Percentiles rank a stretch among this genome's conserved stretches.
phyloP scores from a whole-genome alignment of 2,888 invertebrate genomes.

The Troides oblongomaculatus region DNA sequence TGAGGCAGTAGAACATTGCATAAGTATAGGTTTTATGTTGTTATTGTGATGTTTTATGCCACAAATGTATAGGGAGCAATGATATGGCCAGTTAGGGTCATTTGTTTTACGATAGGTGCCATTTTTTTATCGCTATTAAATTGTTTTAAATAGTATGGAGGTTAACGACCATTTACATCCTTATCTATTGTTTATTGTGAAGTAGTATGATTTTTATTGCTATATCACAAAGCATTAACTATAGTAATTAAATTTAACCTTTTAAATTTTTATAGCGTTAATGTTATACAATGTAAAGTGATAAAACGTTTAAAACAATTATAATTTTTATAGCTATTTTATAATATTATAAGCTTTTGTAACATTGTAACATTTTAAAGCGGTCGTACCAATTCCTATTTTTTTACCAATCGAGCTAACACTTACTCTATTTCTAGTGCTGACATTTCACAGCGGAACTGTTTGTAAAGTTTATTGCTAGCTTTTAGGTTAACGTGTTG shows the following conservation, averaged over 20 bases:
- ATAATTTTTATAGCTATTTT: background rate
- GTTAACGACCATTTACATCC: slow-evolving; percentile 27
- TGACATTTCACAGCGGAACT: no score
- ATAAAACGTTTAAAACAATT: slow-evolving; percentile 9
- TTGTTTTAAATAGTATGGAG: slow-evolving; percentile 38
- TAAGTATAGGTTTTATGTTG: slow-evolving; percentile 79
- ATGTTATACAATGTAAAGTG: slow-evolving; percentile 8
- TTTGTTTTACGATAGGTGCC: slow-evolving; percentile 61
- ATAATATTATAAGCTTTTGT: background rate
- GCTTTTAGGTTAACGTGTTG: no score
- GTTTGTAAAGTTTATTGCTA: no score
- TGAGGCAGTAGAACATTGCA: slow-evolving; percentile 79
- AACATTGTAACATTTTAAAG: background rate
- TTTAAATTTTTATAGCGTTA: slow-evolving; percentile 12
- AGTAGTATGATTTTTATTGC: slow-evolving; percentile 28
- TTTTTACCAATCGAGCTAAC: no score
- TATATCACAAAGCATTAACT: slow-evolving; percentile 12
- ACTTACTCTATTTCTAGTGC: no score
- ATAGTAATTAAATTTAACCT: slow-evolving; percentile 24
- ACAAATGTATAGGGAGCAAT: slow-evolving; percentile 73
- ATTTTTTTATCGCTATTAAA: slow-evolving; percentile 63
- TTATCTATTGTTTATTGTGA: slow-evolving; percentile 26
- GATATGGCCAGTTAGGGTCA: slow-evolving; percentile 69
- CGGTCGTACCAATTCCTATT: background rate
- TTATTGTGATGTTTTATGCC: slow-evolving; percentile 77